Evolutionary conservation across 1,140 invertebrate species (phyloP).

Genomic region (Riptortus pedestris): DNA sequence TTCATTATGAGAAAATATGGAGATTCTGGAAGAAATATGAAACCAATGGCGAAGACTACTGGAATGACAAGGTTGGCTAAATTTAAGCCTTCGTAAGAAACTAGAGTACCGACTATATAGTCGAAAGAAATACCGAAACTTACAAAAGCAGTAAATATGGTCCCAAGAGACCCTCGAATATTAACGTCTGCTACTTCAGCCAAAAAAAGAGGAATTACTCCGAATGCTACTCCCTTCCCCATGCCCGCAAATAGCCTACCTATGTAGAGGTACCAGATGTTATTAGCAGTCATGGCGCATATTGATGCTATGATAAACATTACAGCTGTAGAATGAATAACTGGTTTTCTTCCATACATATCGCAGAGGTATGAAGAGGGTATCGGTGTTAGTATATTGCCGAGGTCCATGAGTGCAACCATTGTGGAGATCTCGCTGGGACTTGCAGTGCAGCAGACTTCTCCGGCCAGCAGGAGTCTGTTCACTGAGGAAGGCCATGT

Average conservation of each 20-base stretch:
- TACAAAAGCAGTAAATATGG: constrained; percentile 67
- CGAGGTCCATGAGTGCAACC: constrained; percentile 32
- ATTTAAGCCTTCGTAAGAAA: constrained; percentile 55
- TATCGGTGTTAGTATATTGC: constrained; percentile 32
- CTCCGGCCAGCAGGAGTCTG: constrained; percentile 14
- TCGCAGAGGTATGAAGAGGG: constrained; percentile 50
- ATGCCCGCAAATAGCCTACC: constrained; percentile 50
- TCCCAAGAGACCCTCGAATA: constrained; percentile 42
- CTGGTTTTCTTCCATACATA: constrained; percentile 59
- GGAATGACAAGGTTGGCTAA: constrained; percentile 51
- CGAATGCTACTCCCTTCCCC: constrained; percentile 60
- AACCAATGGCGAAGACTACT: constrained; percentile 51
- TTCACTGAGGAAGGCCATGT: constrained; percentile 29
- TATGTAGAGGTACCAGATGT: constrained; percentile 40
- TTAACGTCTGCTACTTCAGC: constrained; percentile 55
- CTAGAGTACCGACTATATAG: constrained; percentile 61
- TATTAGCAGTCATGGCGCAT: constrained; percentile 6
- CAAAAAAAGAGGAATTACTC: constrained; percentile 69
- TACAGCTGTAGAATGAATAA: constrained; percentile 51
- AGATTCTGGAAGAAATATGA: constrained; percentile 66
- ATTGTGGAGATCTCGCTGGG: constrained; percentile 24
- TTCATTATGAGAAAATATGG: constrained; percentile 57
- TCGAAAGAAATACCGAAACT: constrained; percentile 62
- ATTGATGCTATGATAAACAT: constrained; percentile 19
- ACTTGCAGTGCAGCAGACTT: constrained; percentile 20